Conservation (phyloP, 2,888 invertebrate genomes). For the Eilema caniola region DNA sequence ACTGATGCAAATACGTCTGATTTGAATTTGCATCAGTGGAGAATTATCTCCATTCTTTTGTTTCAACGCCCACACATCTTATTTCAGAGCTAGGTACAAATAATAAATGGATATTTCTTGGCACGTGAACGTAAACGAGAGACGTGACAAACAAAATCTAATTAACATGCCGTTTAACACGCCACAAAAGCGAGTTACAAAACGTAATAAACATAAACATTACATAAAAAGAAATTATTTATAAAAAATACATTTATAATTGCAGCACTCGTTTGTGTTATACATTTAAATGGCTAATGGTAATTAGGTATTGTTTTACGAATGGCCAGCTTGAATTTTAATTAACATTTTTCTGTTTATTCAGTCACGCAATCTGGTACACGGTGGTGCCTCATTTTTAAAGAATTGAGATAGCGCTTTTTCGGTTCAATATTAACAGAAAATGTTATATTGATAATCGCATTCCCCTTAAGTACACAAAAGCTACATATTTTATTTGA, state of each 20-base stretch:
- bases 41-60: background rate
- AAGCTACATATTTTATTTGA: slow-evolving; percentile 3
- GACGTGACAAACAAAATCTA: slow-evolving; percentile 11
- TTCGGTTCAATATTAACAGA: slow-evolving; percentile 29
- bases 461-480: background rate
- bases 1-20: too few relatives aligned
- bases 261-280: slow-evolving; percentile 2
- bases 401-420: slow-evolving; percentile 19
- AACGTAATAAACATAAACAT: background rate
- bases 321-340: slow-evolving; percentile 12
- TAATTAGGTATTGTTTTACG: slow-evolving; percentile 19
- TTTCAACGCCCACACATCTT: background rate
- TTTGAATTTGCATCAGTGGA: too few relatives aligned
- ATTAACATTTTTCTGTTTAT: slow-evolving; percentile 19
- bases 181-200: background rate
- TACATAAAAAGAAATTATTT: slow-evolving; percentile 14
- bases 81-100: background rate
- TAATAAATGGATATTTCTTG: slow-evolving; percentile 10
- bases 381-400: slow-evolving; percentile 25
- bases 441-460: slow-evolving; percentile 15
- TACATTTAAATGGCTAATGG: slow-evolving; percentile 13
- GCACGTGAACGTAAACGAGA: too few relatives aligned
- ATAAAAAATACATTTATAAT: slow-evolving; percentile 12
- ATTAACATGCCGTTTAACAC: slow-evolving; percentile 14
- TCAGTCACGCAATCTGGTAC: slow-evolving; percentile 20